phyloP scores from a whole-genome alignment of 1,140 invertebrate genomes.

The Rhopalosiphum padi region DNA sequence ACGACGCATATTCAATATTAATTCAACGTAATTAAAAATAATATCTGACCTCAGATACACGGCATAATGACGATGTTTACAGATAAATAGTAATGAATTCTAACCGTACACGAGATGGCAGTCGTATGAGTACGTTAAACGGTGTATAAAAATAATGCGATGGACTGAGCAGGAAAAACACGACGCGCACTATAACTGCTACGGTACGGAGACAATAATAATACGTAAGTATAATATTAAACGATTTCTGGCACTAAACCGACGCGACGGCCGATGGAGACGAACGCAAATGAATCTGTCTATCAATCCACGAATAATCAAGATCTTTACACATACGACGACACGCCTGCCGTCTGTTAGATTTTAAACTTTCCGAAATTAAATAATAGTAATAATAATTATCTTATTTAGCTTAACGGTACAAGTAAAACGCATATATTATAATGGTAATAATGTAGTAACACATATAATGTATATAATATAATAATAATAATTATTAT shows the following conservation, averaged over 20 bases:
- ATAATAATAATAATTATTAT: neutral
- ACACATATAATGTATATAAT: neutral
- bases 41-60: neutral
- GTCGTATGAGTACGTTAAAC: neutral
- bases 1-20: neutral
- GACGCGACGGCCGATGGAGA: neutral
- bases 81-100: neutral
- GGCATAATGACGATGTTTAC: neutral
- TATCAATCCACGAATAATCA: neutral
- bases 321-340: neutral
- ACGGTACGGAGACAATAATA: neutral
- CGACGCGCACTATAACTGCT: neutral
- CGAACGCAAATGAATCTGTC: neutral
- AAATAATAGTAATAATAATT: neutral
- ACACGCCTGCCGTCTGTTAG: neutral
- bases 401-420: slow-evolving; percentile 20
- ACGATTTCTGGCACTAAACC: neutral
- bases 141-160: neutral
- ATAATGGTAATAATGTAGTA: neutral
- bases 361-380: neutral
- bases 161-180: neutral
- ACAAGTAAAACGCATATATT: neutral
- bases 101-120: neutral
- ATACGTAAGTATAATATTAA: neutral
- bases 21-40: neutral